Evolutionary conservation across 1,140 invertebrate species (phyloP).

Genomic region (Kradibia gibbosae): DNA sequence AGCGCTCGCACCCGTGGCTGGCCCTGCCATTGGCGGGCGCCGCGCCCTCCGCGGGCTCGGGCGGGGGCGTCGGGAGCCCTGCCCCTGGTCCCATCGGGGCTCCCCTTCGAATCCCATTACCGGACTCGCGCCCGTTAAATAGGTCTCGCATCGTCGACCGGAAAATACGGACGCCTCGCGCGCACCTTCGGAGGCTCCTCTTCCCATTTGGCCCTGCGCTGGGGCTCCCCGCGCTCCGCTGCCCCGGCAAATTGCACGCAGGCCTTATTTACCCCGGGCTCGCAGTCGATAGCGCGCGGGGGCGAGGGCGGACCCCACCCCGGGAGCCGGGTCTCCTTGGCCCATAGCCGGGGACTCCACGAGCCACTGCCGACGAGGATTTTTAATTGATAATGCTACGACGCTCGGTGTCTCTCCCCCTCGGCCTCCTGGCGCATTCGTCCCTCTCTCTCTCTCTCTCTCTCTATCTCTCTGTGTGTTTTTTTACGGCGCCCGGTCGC

Average conservation of each 20-base stretch:
- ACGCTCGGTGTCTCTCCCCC: no score
- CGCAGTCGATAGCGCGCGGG: not conserved
- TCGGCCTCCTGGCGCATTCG: conserved; percentile 21
- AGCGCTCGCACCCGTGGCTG: conserved; percentile 42
- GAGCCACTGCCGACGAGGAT: not conserved
- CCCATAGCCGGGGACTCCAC: no score
- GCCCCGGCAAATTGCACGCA: conserved; percentile 53
- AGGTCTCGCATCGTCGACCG: conserved; percentile 74
- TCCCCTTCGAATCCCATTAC: conserved; percentile 73
- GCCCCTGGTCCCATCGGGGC: conserved; percentile 69
- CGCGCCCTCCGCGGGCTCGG: no score
- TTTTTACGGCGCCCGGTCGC: conserved; percentile 52
- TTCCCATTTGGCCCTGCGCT: conserved; percentile 63
- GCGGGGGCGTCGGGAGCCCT: no score
- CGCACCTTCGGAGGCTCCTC: conserved; percentile 13
- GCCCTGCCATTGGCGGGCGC: no score
- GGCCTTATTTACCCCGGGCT: conserved; percentile 32
- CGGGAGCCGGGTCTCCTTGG: not conserved
- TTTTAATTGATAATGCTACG: conserved; percentile 47
- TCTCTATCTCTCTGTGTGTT: conserved; percentile 38
- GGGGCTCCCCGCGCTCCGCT: conserved; percentile 62
- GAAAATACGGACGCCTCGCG: conserved; percentile 69
- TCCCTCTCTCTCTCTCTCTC: conserved; percentile 2
- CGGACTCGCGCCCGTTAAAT: conserved; percentile 74
- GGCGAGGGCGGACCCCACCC: not conserved